phyloP scores from a whole-genome alignment of 37 sponge, comb jelly and placozoan genomes.

The Spongilla lacustris region DNA sequence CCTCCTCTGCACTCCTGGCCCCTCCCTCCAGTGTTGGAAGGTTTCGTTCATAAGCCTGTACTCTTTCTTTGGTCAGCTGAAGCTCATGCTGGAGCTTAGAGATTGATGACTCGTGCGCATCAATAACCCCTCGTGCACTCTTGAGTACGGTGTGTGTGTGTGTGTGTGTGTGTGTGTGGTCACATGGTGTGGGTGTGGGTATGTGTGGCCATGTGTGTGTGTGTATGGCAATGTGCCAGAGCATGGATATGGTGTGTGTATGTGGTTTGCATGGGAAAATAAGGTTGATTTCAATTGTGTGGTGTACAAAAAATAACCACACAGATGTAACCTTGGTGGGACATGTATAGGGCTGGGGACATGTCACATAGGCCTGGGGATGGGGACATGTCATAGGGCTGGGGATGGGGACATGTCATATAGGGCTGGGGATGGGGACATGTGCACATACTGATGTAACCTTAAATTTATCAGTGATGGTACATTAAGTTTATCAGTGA shows the following conservation, averaged over 20 bases:
- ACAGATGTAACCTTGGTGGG: too few species aligned
- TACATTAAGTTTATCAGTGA: too few species aligned
- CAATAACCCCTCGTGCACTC: conserved; percentile 65
- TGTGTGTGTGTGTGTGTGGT: neutral
- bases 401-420: too few species aligned
- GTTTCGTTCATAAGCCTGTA: conserved; percentile 53
- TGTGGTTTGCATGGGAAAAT: neutral
- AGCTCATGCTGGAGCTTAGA: conserved; percentile 42
- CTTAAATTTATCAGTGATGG: too few species aligned
- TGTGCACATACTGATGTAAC: too few species aligned
- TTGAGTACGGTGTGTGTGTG: neutral
- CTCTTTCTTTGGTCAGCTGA: conserved; percentile 7
- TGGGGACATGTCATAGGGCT: too few species aligned
- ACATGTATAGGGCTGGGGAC: too few species aligned
- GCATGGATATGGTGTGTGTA: neutral
- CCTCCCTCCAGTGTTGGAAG: conserved; percentile 48
- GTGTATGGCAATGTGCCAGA: neutral
- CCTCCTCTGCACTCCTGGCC: conserved; percentile 26
- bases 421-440: too few species aligned
- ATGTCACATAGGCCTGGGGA: too few species aligned
- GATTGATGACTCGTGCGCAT: conserved; percentile 63
- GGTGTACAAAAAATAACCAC: neutral
- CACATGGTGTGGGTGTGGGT: neutral
- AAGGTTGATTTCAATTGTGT: neutral
- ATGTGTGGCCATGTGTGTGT: neutral